Conservation (phyloP, 1,140 invertebrate genomes). For the Leptinotarsa defecta region DNA sequence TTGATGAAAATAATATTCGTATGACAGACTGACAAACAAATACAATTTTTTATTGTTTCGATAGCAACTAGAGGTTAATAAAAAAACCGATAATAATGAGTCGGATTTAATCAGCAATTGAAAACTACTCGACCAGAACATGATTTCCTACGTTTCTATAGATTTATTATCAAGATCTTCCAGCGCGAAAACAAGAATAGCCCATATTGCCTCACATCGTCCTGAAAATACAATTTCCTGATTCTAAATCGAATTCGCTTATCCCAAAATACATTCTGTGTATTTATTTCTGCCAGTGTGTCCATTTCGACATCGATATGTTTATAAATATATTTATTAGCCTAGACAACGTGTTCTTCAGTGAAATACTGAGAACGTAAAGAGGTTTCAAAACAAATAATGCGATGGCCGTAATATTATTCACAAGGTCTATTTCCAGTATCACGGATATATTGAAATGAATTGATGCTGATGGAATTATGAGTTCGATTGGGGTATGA, state of each 20-base stretch:
- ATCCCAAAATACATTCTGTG: not conserved
- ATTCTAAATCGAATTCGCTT: not conserved
- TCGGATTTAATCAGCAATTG: no score
- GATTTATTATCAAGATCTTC: not conserved
- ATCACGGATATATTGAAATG: no score
- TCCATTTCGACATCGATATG: not conserved
- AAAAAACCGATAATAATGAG: no score
- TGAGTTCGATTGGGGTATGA: not conserved
- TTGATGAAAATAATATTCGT: no score
- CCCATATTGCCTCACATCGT: not conserved
- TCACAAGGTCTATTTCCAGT: not conserved
- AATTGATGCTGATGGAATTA: no score
- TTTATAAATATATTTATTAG: conserved; percentile 3
- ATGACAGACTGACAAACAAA: no score
- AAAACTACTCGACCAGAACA: not conserved
- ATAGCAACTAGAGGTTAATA: no score
- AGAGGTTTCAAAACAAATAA: not conserved
- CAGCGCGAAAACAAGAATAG: not conserved
- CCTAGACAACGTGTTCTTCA: conserved; percentile 4
- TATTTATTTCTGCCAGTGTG: not conserved
- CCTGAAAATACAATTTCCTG: conserved; percentile 1
- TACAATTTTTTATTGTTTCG: no score
- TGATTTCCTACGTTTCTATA: not conserved
- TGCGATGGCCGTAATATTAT: not conserved
- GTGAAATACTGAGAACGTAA: not conserved